These are phyloP conservation scores for Heliothis virescens DNA, from an alignment of 1,140 invertebrate species.

Conservation along the genomic window DNA sequence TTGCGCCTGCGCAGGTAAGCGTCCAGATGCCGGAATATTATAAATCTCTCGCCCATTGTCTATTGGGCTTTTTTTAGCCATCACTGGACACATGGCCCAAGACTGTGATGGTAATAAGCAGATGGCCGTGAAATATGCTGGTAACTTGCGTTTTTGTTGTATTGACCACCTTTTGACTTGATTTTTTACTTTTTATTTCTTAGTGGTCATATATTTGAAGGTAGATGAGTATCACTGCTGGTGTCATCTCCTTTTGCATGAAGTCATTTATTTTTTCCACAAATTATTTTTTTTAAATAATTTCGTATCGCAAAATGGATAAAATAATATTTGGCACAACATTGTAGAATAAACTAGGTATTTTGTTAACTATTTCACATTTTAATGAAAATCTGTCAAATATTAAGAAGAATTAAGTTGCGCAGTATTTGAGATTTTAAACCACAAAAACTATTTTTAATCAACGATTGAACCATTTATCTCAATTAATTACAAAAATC, in stretches of 20 bases:
- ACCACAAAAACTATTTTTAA: not conserved
- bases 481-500: constrained; percentile 12
- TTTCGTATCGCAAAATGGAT: too few species aligned
- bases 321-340: too few species aligned
- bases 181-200: constrained; percentile 13
- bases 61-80: constrained; percentile 74
- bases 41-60: constrained; percentile 75
- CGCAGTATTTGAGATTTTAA: not conserved
- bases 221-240: not conserved
- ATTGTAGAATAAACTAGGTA: too few species aligned
- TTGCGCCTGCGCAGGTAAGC: constrained; percentile 63
- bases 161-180: constrained; percentile 40
- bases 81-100: constrained; percentile 72
- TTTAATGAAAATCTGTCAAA: too few species aligned
- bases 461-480: not conserved
- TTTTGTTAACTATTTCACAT: too few species aligned
- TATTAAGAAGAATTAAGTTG: too few species aligned
- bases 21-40: constrained; percentile 72
- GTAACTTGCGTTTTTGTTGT: constrained; percentile 30
- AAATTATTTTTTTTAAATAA: too few species aligned
- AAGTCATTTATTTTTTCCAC: too few species aligned
- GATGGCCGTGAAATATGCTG: constrained; percentile 59
- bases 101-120: constrained; percentile 55
- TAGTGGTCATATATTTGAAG: not conserved
- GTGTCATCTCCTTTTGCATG: not conserved